Percentiles rank a stretch among this genome's conserved stretches.
Evolutionary conservation across 2,888 invertebrate genomes (phyloP).

Genomic region (Scrobipalpa atriplicella): DNA sequence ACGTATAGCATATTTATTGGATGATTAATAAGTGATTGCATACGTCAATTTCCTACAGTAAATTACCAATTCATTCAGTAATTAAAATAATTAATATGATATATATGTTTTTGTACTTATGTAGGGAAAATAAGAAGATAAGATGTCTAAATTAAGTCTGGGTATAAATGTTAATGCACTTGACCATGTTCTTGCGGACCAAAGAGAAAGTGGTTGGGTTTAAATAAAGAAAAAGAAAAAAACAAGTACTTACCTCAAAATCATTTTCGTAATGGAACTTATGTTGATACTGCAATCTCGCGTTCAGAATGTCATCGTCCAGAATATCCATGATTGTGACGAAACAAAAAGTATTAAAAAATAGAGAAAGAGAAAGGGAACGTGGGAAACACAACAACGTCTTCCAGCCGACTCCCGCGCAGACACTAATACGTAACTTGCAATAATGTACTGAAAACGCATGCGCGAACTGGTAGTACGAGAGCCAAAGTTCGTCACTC

Average conservation of each 20-base stretch:
- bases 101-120: too few species aligned
- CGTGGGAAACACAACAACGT: background rate
- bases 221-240: too few species aligned
- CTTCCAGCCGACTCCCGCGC: conserved; percentile 1
- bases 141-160: too few species aligned
- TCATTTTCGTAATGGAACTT: conserved; percentile 11
- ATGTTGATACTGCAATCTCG: background rate
- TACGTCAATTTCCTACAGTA: too few species aligned
- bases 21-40: too few species aligned
- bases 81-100: too few species aligned
- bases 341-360: background rate
- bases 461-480: conserved; percentile 1
- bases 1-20: too few species aligned
- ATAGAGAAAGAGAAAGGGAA: background rate
- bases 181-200: too few species aligned
- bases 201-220: too few species aligned
- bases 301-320: background rate
- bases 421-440: background rate
- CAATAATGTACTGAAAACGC: conserved; percentile 14
- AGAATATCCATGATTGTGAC: background rate
- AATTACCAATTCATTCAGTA: too few species aligned
- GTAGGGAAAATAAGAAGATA: too few species aligned
- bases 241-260: background rate
- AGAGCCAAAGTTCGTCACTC: conserved; percentile 63
- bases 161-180: too few species aligned